A percentile compares a stretch with the other conserved stretches of the same genome.
phyloP scores from a whole-genome alignment of 2,797 vertebrate species.

The Pelochelys cantorii region DNA sequence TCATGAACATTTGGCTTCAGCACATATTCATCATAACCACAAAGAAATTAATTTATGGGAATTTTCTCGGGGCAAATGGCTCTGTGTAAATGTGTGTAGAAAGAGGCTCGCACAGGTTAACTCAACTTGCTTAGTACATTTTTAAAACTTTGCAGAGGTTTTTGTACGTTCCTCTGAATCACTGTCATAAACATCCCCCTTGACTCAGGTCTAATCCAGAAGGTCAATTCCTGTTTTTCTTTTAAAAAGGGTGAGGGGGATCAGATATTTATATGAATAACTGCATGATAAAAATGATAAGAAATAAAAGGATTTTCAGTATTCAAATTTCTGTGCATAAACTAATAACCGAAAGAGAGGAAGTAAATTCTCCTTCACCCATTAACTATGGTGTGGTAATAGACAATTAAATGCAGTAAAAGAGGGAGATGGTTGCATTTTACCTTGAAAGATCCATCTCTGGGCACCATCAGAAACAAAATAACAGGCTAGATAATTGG shows the following conservation, averaged over 20 bases:
- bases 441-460: background rate
- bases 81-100: background rate
- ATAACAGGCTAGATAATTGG: background rate
- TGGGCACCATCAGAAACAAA: background rate
- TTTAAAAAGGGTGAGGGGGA: background rate
- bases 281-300: background rate
- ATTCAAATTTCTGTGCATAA: background rate
- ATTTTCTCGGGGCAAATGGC: background rate
- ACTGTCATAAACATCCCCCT: background rate
- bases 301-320: background rate
- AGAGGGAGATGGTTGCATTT: background rate
- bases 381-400: background rate
- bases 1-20: background rate
- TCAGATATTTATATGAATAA: slow-evolving; percentile 2
- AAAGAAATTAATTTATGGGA: background rate
- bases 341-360: background rate
- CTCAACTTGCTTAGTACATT: background rate
- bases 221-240: background rate
- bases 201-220: background rate
- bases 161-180: background rate
- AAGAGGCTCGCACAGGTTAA: background rate
- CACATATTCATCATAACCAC: background rate
- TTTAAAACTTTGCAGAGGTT: background rate
- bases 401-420: background rate
- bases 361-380: background rate